Base-by-base conservation (phyloP, 2,113 vertebrate species). In the Elaphurus davidianus region DNA sequence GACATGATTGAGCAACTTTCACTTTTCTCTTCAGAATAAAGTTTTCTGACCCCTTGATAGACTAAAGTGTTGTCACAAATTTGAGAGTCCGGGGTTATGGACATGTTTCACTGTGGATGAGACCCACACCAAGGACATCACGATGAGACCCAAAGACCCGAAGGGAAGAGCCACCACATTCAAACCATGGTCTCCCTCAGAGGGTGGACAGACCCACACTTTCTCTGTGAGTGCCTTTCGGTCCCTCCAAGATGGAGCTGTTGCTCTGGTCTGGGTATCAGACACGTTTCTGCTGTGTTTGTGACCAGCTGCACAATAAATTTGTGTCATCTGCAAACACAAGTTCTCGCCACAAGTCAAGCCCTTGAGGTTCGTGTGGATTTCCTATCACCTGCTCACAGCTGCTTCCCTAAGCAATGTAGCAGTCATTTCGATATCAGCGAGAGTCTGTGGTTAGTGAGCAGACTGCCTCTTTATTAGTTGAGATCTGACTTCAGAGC, bases 221-320 rank as follows among this genome's bases (percentile, higher is more conserved):
- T 33, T 21, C 17, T 50, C 2, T 19, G 8, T 2, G 19, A 36
- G 47, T 5, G 14, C 33, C 15, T 15, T 10, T n/a, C 10, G 0
- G 23, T 7, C 43, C 52, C 27, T 33, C 40, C 3, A 16, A 25
- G 36, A 21, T 1, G 15, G 57, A 64, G 9, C 3, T 11, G 12
- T 6, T 19, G 62, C 28, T 13, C n/a, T 43, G 7, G 25, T 1
- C 1, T 2, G 25, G 3, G 2, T 17, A 2, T 33, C 54, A 64
- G 33, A 45, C 36, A 1, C 0, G 3, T 43, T 33, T 60, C 54
- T 13, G 2, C 54, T 0, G 9, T 3, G 27, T 0, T 6, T 27
- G 10, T 6, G 0, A 7, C 17, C 40, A 8, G 21, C 16, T 3
- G 21, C 28, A 23, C 0, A 1, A 1, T 23, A 2, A 30, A 52